Conservation (phyloP, 1,140 invertebrate species). For the Drosophila saltans region DNA sequence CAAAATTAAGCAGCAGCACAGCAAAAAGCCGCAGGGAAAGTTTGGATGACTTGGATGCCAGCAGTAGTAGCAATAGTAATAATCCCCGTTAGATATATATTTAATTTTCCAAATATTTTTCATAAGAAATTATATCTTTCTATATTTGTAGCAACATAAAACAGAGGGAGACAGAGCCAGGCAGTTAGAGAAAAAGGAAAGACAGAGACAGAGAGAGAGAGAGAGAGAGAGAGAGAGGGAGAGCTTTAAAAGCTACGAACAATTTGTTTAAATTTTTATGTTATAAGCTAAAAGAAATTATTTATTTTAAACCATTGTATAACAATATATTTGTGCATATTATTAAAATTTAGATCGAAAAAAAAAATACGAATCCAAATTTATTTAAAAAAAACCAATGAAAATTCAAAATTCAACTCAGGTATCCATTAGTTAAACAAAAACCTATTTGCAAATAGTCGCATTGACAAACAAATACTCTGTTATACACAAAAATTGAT, state of each 20-base stretch:
- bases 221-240: background rate
- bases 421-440: background rate
- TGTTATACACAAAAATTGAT: background rate
- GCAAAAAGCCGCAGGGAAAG: conserved; percentile 57
- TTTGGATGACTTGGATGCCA: conserved; percentile 34
- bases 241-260: background rate
- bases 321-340: conserved; percentile 2
- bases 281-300: too few species aligned
- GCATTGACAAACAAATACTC: background rate
- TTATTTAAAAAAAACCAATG: background rate
- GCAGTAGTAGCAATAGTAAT: conserved; percentile 20
- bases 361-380: too few species aligned
- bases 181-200: background rate
- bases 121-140: background rate
- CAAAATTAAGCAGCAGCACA: conserved; percentile 17
- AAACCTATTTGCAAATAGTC: background rate
- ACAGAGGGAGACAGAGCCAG: background rate
- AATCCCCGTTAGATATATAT: conserved; percentile 4
- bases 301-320: background rate
- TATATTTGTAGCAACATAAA: background rate
- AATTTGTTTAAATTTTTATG: background rate
- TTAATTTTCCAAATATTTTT: too few species aligned
- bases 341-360: too few species aligned
- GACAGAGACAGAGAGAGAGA: background rate
- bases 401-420: conserved; percentile 9